These are phyloP conservation scores for Lycia hirtaria DNA, from an alignment of 2,888 invertebrate genomes.

Conservation along the genomic window DNA sequence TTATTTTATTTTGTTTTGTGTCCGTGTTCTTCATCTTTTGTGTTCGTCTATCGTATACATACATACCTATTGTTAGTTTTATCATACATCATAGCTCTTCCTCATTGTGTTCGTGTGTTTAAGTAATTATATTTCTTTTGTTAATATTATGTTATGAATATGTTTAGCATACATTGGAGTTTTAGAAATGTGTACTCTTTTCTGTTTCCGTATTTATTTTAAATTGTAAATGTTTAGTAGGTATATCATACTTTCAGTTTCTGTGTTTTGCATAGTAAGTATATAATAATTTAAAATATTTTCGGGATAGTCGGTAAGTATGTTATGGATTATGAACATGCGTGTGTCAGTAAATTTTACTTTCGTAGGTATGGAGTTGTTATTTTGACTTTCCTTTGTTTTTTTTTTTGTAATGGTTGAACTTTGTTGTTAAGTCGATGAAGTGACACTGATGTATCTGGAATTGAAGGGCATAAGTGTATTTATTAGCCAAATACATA, in stretches of 20 bases:
- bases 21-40: too few species aligned
- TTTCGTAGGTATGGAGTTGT: too few species aligned
- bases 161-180: constrained; percentile 13
- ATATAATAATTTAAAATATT: not conserved
- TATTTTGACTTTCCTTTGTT: too few species aligned
- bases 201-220: constrained; percentile 7
- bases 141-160: constrained; percentile 7
- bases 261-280: not conserved
- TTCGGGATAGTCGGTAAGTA: not conserved
- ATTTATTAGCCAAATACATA: too few species aligned
- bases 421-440: too few species aligned
- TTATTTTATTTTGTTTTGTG: constrained; percentile 37
- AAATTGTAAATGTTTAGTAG: constrained; percentile 1
- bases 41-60: constrained; percentile 23
- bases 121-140: not conserved
- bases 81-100: not conserved
- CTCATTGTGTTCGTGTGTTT: constrained; percentile 4
- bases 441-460: too few species aligned
- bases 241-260: constrained; percentile 10
- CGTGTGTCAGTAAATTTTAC: not conserved
- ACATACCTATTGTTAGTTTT: constrained; percentile 14
- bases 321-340: not conserved
- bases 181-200: constrained; percentile 1
- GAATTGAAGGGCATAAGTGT: too few species aligned
- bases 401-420: too few species aligned